phyloP scores from a whole-genome alignment of 2,888 invertebrate genomes.

The Teinopalpus imperialis region DNA sequence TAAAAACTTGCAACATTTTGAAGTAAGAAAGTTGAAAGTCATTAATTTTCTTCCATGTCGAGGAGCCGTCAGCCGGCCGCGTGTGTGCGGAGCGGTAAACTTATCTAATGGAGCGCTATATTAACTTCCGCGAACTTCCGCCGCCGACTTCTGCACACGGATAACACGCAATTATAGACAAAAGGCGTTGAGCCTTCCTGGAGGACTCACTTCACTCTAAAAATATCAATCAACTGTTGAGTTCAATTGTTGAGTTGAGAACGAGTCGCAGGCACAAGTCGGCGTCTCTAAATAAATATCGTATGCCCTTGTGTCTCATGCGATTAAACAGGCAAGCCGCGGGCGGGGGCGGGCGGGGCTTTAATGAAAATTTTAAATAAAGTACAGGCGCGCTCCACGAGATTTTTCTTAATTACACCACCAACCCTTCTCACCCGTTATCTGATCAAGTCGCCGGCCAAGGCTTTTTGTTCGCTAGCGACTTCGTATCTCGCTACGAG shows the following conservation, averaged over 20 bases:
- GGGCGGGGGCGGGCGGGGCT: background rate
- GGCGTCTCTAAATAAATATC: no score
- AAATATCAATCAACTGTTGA: no score
- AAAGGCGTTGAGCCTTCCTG: no score
- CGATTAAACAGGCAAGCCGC: constrained; percentile 6
- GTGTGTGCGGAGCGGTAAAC: background rate
- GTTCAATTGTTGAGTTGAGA: no score
- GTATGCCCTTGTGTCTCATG: background rate
- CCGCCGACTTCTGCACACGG: background rate
- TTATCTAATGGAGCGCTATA: constrained; percentile 15
- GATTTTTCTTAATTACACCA: constrained; percentile 14
- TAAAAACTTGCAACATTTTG: background rate
- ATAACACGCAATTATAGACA: no score
- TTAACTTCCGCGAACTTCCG: constrained; percentile 11
- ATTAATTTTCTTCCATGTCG: background rate
- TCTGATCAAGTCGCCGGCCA: background rate
- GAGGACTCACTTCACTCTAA: no score
- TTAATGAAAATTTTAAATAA: constrained; percentile 17
- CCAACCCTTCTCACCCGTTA: constrained; percentile 12
- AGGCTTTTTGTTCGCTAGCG: background rate
- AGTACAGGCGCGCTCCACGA: background rate
- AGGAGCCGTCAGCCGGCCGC: background rate
- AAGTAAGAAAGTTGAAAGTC: background rate
- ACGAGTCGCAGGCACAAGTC: no score
- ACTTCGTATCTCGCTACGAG: no score